These are phyloP conservation scores for Rhadinocentrus ornatus DNA, from an alignment of 2,797 vertebrate genomes.

Conservation along the genomic window DNA sequence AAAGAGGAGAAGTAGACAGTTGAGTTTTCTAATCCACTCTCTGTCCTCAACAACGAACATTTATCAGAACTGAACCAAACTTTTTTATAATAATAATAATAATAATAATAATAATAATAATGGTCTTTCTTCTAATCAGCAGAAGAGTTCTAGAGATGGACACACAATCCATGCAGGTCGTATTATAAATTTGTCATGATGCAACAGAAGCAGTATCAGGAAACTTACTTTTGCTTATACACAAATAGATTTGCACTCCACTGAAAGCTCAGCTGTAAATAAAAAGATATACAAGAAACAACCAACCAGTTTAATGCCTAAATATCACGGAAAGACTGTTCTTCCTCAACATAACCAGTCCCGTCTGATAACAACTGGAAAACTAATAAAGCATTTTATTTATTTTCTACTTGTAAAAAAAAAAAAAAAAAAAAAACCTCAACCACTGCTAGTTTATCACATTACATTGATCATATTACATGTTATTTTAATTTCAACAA, in stretches of 20 bases:
- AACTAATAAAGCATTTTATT: neutral
- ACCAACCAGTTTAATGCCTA: constrained; percentile 3
- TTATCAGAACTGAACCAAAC: neutral
- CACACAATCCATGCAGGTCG: constrained; percentile 33
- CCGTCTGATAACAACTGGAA: neutral
- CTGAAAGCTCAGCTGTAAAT: constrained; percentile 50
- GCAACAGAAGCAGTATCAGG: constrained; percentile 60
- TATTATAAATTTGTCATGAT: constrained; percentile 65
- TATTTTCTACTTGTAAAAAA: neutral
- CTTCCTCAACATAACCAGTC: constrained; percentile 12
- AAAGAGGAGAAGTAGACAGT: constrained; percentile 13
- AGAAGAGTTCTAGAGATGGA: constrained; percentile 15
- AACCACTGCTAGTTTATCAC: neutral
- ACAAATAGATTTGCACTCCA: constrained; percentile 59
- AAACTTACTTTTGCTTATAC: constrained; percentile 71
- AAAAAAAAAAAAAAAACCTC: neutral
- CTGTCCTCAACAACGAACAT: constrained; percentile 7
- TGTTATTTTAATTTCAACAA: too few relatives aligned
- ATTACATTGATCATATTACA: too few relatives aligned
- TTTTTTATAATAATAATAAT: neutral
- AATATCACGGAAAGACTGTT: neutral
- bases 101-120: neutral
- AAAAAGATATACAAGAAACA: constrained; percentile 31
- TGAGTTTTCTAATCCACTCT: constrained; percentile 29
- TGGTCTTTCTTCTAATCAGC: neutral